A percentile compares a stretch with the other conserved stretches of the same genome.
phyloP scores from a whole-genome alignment of 2,888 invertebrate genomes.

The Pollenia angustigena region DNA sequence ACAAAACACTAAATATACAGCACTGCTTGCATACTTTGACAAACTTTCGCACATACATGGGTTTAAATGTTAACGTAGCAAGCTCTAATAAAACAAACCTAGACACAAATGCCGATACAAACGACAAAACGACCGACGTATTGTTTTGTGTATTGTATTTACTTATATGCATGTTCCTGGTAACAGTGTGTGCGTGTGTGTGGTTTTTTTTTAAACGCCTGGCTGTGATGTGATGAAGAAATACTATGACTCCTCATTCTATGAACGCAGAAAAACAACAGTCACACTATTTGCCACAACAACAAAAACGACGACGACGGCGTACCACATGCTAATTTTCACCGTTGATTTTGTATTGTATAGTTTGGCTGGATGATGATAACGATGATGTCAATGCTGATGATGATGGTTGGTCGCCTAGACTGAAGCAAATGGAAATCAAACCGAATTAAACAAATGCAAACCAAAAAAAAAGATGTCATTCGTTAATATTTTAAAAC shows the following conservation, averaged over 20 bases:
- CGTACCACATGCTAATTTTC: constrained; percentile 72
- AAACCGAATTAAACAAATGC: constrained; percentile 46
- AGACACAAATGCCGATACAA: constrained; percentile 53
- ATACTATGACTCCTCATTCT: constrained; percentile 52
- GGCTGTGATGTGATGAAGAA: constrained; percentile 58
- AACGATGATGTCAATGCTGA: constrained; percentile 47
- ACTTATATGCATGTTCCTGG: constrained; percentile 27
- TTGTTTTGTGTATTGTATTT: constrained; percentile 17
- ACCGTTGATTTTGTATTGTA: constrained; percentile 66
- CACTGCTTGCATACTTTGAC: background rate
- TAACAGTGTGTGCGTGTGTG: background rate
- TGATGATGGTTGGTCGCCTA: constrained; percentile 55
- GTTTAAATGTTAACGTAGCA: constrained; percentile 74
- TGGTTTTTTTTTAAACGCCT: constrained; percentile 32
- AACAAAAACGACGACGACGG: constrained; percentile 45
- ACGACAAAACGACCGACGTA: constrained; percentile 44
- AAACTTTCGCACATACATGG: background rate
- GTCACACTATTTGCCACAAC: constrained; percentile 61
- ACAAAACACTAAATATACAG: constrained; percentile 1
- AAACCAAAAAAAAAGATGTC: constrained; percentile 7
- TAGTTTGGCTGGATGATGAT: constrained; percentile 59
- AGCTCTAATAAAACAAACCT: constrained; percentile 72
- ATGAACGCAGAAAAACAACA: constrained; percentile 58
- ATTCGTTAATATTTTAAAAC: constrained; percentile 34
- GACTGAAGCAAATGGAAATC: constrained; percentile 65